Base-by-base conservation (phyloP, 2,113 vertebrate genomes). In the Hyla sarda region DNA sequence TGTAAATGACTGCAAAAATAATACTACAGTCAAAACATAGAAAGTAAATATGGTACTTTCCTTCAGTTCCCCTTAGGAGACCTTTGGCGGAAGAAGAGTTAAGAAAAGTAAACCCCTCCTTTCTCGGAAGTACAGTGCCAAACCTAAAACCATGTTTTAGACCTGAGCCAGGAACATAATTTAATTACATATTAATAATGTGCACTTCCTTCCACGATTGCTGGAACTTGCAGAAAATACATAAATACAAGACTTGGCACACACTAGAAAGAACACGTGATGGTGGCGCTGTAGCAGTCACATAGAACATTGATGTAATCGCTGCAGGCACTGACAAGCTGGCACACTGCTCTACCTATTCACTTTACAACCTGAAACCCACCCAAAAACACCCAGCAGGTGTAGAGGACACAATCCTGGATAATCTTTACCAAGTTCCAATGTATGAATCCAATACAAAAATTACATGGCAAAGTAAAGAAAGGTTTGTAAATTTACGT, bases 281-380 rank as follows among this genome's bases (percentile, higher is more conserved):
- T 52, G 7, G 6, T 17, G 45, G 73, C 47, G 13, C 23, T 30
- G 25, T 17, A 52, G 73, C 23, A 73, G 28, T 34, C 30, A 34
- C 9, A 48, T 7, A 34, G 28, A 34, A 32, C 8, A 41, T 6
- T 21, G 17, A 16, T 14, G 41, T 23, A 25, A 76, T 76, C 10
- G n/a, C 73, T 52, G 73, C 73, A 76, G 73, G 73, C 73, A 52
- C 47, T 17, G 45, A 76, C 73, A 76, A 50, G 73, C 73, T 76
- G 73, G 73, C 73, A 76, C 25, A 16, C 13, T 3, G 41, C 72
- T 47, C 37, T 5, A 16, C 23, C 72, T 25, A 74, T 5, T 69
- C 30, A 7, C 65, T 69, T 8, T 71, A 21, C 67, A 41, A 37
- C 67, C 67, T 41, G 67, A 71, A 71, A 71, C 32, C 47, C 73